phyloP scores from a whole-genome alignment of 2,797 vertebrate species.

The Parauchenoglanis ngamensis region DNA sequence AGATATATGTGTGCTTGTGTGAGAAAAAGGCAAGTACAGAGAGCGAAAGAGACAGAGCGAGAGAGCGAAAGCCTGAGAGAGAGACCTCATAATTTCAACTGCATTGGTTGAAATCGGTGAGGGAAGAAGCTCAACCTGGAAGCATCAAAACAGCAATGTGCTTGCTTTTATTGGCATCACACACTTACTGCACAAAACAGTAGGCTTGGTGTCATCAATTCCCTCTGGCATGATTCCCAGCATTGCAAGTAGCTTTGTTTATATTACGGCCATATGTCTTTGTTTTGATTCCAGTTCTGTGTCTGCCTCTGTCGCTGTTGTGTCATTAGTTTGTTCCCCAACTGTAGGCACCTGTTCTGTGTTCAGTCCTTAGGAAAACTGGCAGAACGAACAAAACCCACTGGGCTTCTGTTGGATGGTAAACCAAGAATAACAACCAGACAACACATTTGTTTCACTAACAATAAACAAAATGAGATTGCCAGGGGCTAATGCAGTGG shows the following conservation, averaged over 20 bases:
- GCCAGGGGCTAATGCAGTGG: not conserved
- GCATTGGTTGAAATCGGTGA: not conserved
- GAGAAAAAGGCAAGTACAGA: not conserved
- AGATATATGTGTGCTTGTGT: not conserved
- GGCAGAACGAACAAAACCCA: not conserved
- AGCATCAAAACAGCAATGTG: not conserved
- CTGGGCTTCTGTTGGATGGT: not conserved
- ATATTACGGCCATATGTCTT: not conserved
- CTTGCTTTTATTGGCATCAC: not conserved
- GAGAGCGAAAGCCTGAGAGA: not conserved
- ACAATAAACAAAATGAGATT: not conserved
- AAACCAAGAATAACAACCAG: not conserved
- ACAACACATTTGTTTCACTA: not conserved
- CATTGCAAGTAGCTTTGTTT: not conserved
- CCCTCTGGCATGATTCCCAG: not conserved
- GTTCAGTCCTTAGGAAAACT: not conserved
- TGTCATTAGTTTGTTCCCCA: conserved; percentile 1
- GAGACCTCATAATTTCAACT: not conserved
- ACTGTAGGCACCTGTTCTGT: not conserved
- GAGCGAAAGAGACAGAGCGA: not conserved
- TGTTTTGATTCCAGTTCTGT: not conserved
- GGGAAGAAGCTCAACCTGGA: not conserved
- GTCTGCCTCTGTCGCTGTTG: not conserved
- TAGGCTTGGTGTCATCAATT: not conserved
- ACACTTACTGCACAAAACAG: not conserved